These are phyloP conservation scores for Oeneis ivallda DNA, from an alignment of 2,888 invertebrate species.

Conservation along the genomic window DNA sequence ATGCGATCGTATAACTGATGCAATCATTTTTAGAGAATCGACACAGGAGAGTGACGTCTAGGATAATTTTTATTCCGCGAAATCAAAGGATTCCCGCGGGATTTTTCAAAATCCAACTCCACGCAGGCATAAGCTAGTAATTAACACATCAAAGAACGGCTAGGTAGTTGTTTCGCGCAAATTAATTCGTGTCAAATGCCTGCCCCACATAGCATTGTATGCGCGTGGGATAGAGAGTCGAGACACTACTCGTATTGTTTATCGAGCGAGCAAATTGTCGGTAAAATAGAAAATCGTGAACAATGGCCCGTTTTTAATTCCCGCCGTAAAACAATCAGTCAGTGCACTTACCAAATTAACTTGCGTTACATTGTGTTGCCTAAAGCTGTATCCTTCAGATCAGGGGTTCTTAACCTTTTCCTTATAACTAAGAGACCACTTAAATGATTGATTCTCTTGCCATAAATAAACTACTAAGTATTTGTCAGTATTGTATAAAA, in stretches of 20 bases:
- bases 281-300: constrained; percentile 75
- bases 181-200: constrained; percentile 78
- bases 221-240: constrained; percentile 69
- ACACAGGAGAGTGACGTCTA: neutral
- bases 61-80: neutral
- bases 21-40: no score
- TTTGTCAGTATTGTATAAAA: no score
- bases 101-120: neutral
- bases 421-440: no score
- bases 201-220: constrained; percentile 78
- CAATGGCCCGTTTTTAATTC: constrained; percentile 66
- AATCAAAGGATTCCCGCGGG: neutral
- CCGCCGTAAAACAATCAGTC: constrained; percentile 41
- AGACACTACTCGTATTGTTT: constrained; percentile 66
- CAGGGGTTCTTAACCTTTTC: no score
- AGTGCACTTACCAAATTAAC: constrained; percentile 16
- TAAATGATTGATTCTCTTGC: no score
- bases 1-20: no score
- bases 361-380: neutral
- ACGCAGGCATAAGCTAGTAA: neutral
- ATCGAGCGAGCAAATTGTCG: constrained; percentile 50
- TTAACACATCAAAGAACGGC: constrained; percentile 39
- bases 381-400: neutral
- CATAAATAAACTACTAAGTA: no score
- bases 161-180: constrained; percentile 57